Evolutionary conservation across 2,888 invertebrate species (phyloP), one percentile per base, ranked within the genome.

Genomic region (Erpobdella octoculata): DNA sequence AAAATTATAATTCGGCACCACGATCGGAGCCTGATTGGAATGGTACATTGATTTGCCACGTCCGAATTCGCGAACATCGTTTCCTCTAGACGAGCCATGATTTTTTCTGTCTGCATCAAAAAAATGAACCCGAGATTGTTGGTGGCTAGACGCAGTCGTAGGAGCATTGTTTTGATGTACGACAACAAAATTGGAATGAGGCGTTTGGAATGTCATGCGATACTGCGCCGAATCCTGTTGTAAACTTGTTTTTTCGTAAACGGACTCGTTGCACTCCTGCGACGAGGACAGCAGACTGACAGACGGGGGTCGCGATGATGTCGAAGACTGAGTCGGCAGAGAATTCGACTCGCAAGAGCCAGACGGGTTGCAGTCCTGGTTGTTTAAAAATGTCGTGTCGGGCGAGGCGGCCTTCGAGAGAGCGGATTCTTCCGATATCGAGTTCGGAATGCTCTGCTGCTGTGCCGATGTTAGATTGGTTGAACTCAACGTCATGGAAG

Each of bases 301-400:
- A 53, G 53, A 53, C 15, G 53, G 53, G 28, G 53, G 53, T 53
- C 53, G 21, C 8, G 53, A 53, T 6, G 53, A 53, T 53, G 53
- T 28, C 21, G 53, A 53, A 53, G 53, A 53, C 4, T 28, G 21
- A 28, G 53, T 53, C 53, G 28, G 21, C 15, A 53, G 28, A 1
- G 53, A 53, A 15, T 53, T 53, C 28, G 53, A 53, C 28, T 53
- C 53, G 28, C 53, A 53, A n/a, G 53, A 53, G 28, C 53, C 53
- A 6, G 53, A 28, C 6, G 53, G 53, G n/a, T n/a, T n/a, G n/a
- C n/a, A n/a, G 1, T 25, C 21, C 8, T 28, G 21, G 28, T 53
- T 21, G 53, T 53, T 53, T 28, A 53, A 5, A 15, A 53, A 53
- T 21, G 53, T 53, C n/a, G n/a, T n/a, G n/a, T n/a, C n/a, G n/a